Percentiles rank a stretch among this genome's conserved stretches.
Evolutionary conservation across 2,888 invertebrate genomes (phyloP).

Genomic region (Eupithecia vulgata): DNA sequence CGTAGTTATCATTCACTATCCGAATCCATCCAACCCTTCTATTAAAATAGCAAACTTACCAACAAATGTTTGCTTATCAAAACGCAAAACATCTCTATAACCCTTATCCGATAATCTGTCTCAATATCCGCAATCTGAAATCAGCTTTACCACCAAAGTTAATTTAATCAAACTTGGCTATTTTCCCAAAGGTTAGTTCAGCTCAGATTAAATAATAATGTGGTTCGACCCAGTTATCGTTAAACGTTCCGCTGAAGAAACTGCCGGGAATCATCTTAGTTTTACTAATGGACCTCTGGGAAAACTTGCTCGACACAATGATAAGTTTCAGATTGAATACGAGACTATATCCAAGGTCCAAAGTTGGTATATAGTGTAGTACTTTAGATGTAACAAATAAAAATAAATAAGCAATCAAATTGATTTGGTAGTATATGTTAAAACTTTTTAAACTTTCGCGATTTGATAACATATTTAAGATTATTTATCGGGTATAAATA

Average conservation of each 20-base stretch:
- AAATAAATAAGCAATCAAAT: no score
- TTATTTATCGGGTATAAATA: no score
- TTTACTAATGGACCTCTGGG: conserved; percentile 16
- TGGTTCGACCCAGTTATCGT: conserved; percentile 7
- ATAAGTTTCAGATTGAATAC: not conserved
- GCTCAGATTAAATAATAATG: conserved; percentile 9
- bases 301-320: conserved; percentile 7
- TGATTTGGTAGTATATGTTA: no score
- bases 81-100: not conserved
- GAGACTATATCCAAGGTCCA: not conserved
- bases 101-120: not conserved
- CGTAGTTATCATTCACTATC: not conserved
- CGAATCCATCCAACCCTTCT: not conserved
- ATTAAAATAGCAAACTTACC: not conserved
- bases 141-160: conserved; percentile 11
- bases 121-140: not conserved
- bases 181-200: conserved; percentile 13
- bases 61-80: not conserved
- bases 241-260: not conserved
- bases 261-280: conserved; percentile 24
- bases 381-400: not conserved
- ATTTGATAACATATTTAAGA: no score
- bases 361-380: not conserved
- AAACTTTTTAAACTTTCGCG: no score
- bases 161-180: conserved; percentile 13